phyloP scores from a whole-genome alignment of 1,140 invertebrate genomes.

The Drosophila carrolli region DNA sequence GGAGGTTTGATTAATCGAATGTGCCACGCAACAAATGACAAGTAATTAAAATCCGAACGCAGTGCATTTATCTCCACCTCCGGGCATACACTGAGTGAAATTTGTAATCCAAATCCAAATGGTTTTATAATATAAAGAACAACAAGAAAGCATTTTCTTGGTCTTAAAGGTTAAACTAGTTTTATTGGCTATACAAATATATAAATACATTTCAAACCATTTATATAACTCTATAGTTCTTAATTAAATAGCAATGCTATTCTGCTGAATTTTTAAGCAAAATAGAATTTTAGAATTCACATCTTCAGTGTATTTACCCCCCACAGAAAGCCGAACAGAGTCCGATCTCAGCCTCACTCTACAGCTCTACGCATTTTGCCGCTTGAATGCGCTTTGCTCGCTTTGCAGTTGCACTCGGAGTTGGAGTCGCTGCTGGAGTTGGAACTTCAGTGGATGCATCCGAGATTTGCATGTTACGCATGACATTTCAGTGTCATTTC shows the following conservation, averaged over 20 bases:
- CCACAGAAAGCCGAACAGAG: not conserved
- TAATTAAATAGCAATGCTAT: not conserved
- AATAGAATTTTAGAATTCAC: not conserved
- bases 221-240: not conserved
- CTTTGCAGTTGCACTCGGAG: constrained; percentile 34
- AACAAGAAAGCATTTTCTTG: too few relatives aligned
- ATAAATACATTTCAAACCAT: too few relatives aligned
- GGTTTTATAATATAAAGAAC: too few relatives aligned
- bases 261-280: too few relatives aligned
- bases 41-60: constrained; percentile 60
- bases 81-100: constrained; percentile 2
- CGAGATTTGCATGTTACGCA: constrained; percentile 73
- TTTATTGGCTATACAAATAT: too few relatives aligned
- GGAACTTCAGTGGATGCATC: constrained; percentile 26
- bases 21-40: constrained; percentile 54
- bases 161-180: too few relatives aligned
- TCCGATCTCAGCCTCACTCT: constrained; percentile 24
- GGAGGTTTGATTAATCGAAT: constrained; percentile 62
- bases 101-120: not conserved
- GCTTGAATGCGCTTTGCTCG: constrained; percentile 65
- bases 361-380: constrained; percentile 65
- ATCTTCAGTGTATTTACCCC: constrained; percentile 21
- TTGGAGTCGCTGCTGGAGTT: constrained; percentile 8
- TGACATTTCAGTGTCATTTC: constrained; percentile 75
- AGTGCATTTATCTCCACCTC: constrained; percentile 37